Base-by-base conservation (phyloP, 2,113 vertebrate genomes). In the Etia nguti region DNA sequence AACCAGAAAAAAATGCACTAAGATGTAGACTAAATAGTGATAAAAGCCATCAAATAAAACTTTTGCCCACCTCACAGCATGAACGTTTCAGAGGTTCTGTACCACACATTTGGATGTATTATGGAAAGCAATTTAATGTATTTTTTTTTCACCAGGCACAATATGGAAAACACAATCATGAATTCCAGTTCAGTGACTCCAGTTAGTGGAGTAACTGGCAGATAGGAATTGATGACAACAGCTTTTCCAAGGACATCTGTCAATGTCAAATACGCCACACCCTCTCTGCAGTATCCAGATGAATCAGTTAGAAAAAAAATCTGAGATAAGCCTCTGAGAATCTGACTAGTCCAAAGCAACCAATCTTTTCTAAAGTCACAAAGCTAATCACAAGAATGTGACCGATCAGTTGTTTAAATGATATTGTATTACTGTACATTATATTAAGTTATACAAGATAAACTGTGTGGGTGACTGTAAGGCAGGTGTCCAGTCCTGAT, bases 41-140 rank as follows among this genome's bases (percentile, higher is more conserved):
- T 55, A 55, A 55, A 55, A 55, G 52, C 52, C 52, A 55, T 10
- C 52, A 22, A 55, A 55, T 55, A 55, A 55, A 55, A 10, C 0
- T 55, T 55, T 24, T 55, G 5, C 54, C 54, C 54, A 55, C n/a
- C 0, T 5, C n/a, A 55, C n/a, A 55, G 12, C n/a, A 55, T 6
- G 54, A 24, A 22, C 54, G 6, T 12, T 55, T 9, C 3, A 0
- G 29, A n/a, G 56, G 24, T 24, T 59, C 56, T 59, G 24, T 59
- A 59, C 56, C 56, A 29, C 15, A 29, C 29, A 59, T 24, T 29
- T 59, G 56, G 56, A 16, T 0, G 56, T 29, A 16, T 59, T 29
- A 29, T 59, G 16, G 24, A 24, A 59, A 59, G 13, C 13, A 59
- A 59, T 59, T 59, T 29, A 59, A 59, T 29, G 56, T 59, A 9